phyloP scores from a whole-genome alignment of 2,888 invertebrate species.

The Rhingia campestris region DNA sequence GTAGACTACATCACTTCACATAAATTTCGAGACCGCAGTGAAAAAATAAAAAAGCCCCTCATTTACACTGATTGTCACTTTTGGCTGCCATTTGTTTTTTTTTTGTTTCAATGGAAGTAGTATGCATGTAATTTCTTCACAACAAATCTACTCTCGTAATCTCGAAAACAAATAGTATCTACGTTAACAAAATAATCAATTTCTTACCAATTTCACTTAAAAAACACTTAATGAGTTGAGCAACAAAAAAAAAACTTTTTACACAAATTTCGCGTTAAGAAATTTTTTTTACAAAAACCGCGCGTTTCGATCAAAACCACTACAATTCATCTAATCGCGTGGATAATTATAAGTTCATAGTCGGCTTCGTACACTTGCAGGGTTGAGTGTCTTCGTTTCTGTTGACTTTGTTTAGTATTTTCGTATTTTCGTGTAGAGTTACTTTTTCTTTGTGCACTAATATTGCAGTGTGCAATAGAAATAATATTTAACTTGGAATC shows the following conservation, averaged over 20 bases:
- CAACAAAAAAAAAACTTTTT: background rate
- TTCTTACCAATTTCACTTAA: background rate
- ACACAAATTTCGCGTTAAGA: no score
- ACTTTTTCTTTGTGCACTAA: slow-evolving; percentile 35
- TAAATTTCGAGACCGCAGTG: no score
- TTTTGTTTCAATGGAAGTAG: no score
- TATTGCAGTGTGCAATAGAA: slow-evolving; percentile 55
- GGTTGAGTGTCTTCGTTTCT: slow-evolving; percentile 11
- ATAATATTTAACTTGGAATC: slow-evolving; percentile 64
- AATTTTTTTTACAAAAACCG: background rate
- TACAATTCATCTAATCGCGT: slow-evolving; percentile 53
- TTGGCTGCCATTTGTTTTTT: no score
- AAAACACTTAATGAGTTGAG: background rate
- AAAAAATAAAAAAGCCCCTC: no score
- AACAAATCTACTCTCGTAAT: no score
- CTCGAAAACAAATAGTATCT: no score
- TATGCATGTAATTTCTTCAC: no score
- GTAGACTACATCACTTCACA: no score
- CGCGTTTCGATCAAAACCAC: slow-evolving; percentile 45
- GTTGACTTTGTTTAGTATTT: slow-evolving; percentile 43
- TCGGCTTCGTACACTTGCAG: slow-evolving; percentile 36
- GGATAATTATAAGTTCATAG: slow-evolving; percentile 51
- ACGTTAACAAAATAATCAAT: background rate
- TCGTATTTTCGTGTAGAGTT: slow-evolving; percentile 27
- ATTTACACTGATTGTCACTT: no score